A percentile compares a stretch with the other conserved stretches of the same genome.
phyloP scores from a whole-genome alignment of 1,140 invertebrate genomes.

The Bombus vancouverensis region DNA sequence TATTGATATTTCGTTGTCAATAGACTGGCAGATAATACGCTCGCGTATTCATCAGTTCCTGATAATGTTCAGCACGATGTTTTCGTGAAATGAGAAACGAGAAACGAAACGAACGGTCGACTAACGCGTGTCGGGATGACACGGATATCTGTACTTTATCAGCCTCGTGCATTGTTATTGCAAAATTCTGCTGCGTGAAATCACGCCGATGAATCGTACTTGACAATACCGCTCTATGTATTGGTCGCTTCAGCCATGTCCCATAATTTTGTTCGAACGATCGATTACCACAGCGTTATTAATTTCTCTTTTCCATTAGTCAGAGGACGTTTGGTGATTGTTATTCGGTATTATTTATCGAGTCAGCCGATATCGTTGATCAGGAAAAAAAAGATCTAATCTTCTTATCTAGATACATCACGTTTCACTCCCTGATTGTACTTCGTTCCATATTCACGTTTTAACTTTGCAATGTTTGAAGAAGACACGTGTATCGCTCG shows the following conservation, averaged over 20 bases:
- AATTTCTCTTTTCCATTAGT: background rate
- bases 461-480: no score
- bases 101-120: conserved; percentile 7
- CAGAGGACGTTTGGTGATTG: background rate
- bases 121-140: conserved; percentile 33
- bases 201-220: conserved; percentile 38
- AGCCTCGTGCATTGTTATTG: conserved; percentile 55
- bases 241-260: no score
- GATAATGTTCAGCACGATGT: conserved; percentile 35
- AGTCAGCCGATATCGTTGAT: background rate
- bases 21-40: conserved; percentile 48
- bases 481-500: background rate
- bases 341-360: background rate
- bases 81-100: conserved; percentile 27
- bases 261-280: background rate
- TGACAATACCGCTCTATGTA: background rate
- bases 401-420: background rate
- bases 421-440: background rate
- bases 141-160: conserved; percentile 57
- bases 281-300: background rate
- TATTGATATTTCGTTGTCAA: conserved; percentile 44
- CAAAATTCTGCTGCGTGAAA: conserved; percentile 41
- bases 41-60: background rate
- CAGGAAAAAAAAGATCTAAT: background rate
- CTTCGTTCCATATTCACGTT: background rate